Percentiles rank a stretch among this genome's conserved stretches.
Conservation (phyloP, 2,113 vertebrate species). For the Hippopotamus amphibius region DNA sequence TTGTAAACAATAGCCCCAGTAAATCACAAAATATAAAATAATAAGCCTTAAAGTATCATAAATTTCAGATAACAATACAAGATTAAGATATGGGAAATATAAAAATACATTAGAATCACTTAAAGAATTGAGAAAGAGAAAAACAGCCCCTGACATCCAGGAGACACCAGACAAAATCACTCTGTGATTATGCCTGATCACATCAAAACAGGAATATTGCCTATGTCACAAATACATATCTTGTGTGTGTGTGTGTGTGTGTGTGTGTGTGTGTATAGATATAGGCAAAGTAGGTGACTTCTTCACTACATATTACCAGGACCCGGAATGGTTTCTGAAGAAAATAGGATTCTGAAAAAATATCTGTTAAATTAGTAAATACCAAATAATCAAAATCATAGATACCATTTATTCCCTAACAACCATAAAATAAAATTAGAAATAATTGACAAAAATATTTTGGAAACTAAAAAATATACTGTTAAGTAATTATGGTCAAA, state of each 20-base stretch:
- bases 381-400: slow-evolving; percentile 38
- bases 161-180: not conserved
- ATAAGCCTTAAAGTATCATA: not conserved
- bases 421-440: not conserved
- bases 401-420: not conserved
- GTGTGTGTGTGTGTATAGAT: not conserved
- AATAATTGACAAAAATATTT: slow-evolving; percentile 23
- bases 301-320: not conserved
- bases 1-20: not conserved
- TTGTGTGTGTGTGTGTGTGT: not conserved
- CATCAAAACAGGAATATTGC: not conserved
- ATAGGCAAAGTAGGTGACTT: not conserved
- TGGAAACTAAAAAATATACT: slow-evolving; percentile 3
- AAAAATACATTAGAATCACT: not conserved
- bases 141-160: not conserved
- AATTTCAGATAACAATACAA: not conserved
- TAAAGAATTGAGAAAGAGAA: slow-evolving; percentile 16
- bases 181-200: not conserved
- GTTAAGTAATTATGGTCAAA: slow-evolving; percentile 27
- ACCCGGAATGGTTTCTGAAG: not conserved
- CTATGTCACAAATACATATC: not conserved
- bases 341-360: slow-evolving; percentile 23
- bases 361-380: slow-evolving; percentile 40
- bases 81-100: not conserved
- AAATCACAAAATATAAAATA: slow-evolving; percentile 48